A percentile compares a stretch with the other conserved stretches of the same genome.
Evolutionary conservation across 1,140 invertebrate species (phyloP).

Genomic region (Pogonomyrmex californicus): DNA sequence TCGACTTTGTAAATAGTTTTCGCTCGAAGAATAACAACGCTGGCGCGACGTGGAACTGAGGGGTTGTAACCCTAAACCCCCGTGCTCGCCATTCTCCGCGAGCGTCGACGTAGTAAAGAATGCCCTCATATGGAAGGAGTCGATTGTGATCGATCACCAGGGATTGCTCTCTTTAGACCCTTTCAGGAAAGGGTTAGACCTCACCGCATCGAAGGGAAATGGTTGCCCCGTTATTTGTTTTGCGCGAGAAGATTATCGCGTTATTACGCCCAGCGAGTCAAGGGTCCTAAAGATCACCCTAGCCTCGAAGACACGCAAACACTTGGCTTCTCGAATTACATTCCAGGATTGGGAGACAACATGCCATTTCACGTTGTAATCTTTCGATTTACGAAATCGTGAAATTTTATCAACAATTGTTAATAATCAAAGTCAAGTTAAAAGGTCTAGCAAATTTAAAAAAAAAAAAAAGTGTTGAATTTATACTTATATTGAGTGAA

Average conservation of each 20-base stretch:
- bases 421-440: not conserved
- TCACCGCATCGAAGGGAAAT: conserved; percentile 30
- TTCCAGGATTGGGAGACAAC: conserved; percentile 63
- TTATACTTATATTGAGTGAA: not conserved
- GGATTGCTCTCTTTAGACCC: conserved; percentile 73
- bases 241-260: conserved; percentile 82
- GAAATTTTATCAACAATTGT: conserved; percentile 1
- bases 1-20: conserved; percentile 86
- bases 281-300: conserved; percentile 67
- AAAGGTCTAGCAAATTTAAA: not conserved
- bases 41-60: conserved; percentile 42
- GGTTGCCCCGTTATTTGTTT: conserved; percentile 79
- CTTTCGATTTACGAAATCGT: conserved; percentile 51
- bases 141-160: conserved; percentile 83
- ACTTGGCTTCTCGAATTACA: conserved; percentile 75
- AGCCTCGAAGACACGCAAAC: conserved; percentile 71
- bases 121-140: conserved; percentile 71
- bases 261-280: conserved; percentile 80
- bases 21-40: conserved; percentile 83
- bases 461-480: not conserved
- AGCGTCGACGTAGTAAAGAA: conserved; percentile 70
- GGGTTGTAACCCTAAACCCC: conserved; percentile 80
- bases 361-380: conserved; percentile 50
- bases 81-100: conserved; percentile 68
- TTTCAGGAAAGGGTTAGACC: conserved; percentile 78